A percentile compares a stretch with the other conserved stretches of the same genome.
Evolutionary conservation across 2,113 vertebrate species (phyloP).

Genomic region (Brevimyrus niger): DNA sequence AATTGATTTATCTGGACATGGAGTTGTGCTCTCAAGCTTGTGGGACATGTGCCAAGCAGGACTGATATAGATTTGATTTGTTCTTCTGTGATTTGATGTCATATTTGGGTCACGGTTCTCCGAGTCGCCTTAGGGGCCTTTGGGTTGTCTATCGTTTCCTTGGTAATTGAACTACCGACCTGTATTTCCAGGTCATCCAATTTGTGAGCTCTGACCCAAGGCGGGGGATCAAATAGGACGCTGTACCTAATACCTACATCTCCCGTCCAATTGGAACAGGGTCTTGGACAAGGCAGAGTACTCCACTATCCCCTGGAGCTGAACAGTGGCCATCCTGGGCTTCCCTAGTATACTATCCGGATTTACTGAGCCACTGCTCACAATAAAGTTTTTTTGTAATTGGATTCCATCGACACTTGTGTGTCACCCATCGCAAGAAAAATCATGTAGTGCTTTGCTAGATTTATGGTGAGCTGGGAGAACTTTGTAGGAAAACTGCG

Average conservation of each 20-base stretch:
- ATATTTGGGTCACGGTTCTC: neutral
- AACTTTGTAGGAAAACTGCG: neutral
- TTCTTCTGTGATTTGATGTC: neutral
- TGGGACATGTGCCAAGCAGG: neutral
- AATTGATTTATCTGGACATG: neutral
- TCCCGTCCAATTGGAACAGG: neutral
- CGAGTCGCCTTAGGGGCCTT: neutral
- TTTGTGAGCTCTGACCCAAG: neutral
- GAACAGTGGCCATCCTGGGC: neutral
- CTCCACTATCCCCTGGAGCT: neutral
- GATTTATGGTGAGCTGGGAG: neutral
- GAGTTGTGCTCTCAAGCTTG: neutral
- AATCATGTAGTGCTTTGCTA: neutral
- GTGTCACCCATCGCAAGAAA: neutral
- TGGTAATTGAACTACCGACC: constrained; percentile 10
- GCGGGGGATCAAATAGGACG: neutral
- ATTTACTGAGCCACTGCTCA: neutral
- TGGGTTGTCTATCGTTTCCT: neutral
- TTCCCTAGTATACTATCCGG: neutral
- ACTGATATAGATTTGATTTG: neutral
- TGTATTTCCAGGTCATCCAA: neutral
- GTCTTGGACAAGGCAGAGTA: neutral
- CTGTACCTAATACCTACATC: neutral
- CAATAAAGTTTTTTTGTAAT: neutral
- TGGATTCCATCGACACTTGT: neutral